These are phyloP conservation scores for Schizopygopsis pylzovi DNA, from an alignment of 2,797 vertebrate genomes.

Conservation along the genomic window DNA sequence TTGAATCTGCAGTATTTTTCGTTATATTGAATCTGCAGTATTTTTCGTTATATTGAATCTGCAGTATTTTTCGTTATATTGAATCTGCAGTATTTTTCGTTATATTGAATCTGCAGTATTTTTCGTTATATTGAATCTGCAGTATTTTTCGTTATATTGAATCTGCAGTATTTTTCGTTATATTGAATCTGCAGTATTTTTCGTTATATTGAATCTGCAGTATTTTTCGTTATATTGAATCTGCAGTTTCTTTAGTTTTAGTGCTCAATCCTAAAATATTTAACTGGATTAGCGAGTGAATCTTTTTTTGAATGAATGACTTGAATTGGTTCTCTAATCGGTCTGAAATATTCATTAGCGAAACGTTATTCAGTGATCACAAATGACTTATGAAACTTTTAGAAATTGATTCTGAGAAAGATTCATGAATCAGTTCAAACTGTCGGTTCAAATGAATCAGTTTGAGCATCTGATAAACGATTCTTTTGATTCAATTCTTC, in stretches of 20 bases:
- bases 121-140: no score
- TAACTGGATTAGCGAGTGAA: not conserved
- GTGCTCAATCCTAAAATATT: not conserved
- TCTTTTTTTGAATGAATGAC: not conserved
- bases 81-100: no score
- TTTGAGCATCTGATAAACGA: not conserved
- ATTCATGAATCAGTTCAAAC: not conserved
- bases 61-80: no score
- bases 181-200: no score
- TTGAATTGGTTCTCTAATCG: not conserved
- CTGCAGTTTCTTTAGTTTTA: not conserved
- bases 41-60: no score
- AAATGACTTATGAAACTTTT: not conserved
- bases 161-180: no score
- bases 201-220: no score
- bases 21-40: no score
- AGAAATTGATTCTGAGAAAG: not conserved
- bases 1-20: no score
- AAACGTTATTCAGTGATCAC: not conserved
- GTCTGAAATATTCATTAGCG: not conserved
- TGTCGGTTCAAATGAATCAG: not conserved
- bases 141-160: no score
- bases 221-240: not conserved
- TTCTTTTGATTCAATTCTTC: not conserved
- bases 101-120: no score